Conservation (phyloP, 2,888 invertebrate genomes). For the Lycocerus yunnanus region DNA sequence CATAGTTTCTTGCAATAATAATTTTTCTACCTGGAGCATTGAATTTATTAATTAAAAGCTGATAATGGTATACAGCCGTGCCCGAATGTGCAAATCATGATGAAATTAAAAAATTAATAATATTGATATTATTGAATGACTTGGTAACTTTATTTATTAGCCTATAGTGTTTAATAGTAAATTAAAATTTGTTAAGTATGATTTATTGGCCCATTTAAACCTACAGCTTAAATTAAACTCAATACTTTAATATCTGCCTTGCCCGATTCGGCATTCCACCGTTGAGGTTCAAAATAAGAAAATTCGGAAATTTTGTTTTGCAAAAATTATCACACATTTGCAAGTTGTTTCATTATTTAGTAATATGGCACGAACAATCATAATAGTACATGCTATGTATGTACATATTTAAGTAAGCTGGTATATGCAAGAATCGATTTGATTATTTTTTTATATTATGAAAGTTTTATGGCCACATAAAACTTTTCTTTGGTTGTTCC, state of each 20-base stretch:
- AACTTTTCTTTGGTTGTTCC: not conserved
- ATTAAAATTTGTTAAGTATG: not conserved
- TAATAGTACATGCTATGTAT: too few relatives aligned
- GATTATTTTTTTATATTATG: not conserved
- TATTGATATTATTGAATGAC: not conserved
- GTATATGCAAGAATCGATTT: not conserved
- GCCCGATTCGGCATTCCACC: too few relatives aligned
- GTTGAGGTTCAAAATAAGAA: too few relatives aligned
- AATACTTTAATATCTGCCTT: not conserved
- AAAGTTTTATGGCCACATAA: not conserved
- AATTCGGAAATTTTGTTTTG: too few relatives aligned
- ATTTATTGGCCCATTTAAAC: not conserved
- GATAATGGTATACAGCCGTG: not conserved
- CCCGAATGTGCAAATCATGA: not conserved
- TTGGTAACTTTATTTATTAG: not conserved
- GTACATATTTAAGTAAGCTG: not conserved
- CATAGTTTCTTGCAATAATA: not conserved
- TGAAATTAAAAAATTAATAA: not conserved
- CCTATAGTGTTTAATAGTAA: not conserved
- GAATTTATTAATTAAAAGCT: not conserved
- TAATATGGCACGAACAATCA: not conserved
- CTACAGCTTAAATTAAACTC: not conserved
- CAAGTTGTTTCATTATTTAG: not conserved
- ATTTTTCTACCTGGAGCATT: not conserved
- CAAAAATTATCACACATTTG: not conserved